phyloP scores from a whole-genome alignment of 2,888 invertebrate genomes.

The Azorinus chamasolen region DNA sequence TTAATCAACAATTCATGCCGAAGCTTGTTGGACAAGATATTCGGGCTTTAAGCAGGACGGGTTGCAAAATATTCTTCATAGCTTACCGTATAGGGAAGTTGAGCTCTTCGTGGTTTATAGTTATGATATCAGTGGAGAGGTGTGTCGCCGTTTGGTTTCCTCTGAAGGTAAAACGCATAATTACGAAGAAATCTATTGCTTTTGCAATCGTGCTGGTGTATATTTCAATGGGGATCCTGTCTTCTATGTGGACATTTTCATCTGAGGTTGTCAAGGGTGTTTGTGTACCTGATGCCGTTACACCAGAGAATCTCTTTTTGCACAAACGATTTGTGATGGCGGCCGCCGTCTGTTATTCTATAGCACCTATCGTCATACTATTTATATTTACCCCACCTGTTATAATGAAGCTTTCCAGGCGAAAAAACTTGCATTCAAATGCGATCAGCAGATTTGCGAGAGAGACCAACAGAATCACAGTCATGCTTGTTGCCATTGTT shows the following conservation, averaged over 20 bases:
- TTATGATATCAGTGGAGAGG: conserved; percentile 38
- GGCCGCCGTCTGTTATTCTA: conserved; percentile 10
- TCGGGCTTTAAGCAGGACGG: conserved; percentile 42
- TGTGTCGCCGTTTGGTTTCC: conserved; percentile 28
- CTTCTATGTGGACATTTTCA: conserved; percentile 17
- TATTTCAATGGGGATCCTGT: conserved; percentile 24
- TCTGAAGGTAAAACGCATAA: conserved; percentile 3
- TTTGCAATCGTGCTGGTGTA: conserved; percentile 17
- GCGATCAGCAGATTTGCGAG: neutral
- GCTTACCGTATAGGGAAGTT: conserved; percentile 62
- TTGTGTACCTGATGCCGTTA: neutral
- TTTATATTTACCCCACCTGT: conserved; percentile 10
- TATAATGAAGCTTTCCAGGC: conserved; percentile 3
- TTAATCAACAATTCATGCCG: conserved; percentile 40
- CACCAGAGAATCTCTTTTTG: neutral
- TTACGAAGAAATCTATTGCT: neutral
- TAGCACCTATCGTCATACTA: conserved; percentile 16
- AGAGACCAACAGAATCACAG: conserved; percentile 5
- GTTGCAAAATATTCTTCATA: conserved; percentile 65
- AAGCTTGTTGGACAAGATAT: conserved; percentile 50
- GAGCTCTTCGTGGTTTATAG: conserved; percentile 66
- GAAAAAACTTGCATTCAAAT: neutral
- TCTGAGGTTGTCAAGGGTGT: neutral
- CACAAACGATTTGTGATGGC: neutral
- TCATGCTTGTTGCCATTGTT: conserved; percentile 27